Percentiles rank a stretch among this genome's conserved stretches.
These are phyloP conservation scores for Brachypteracias leptosomus DNA, from an alignment of 2,113 vertebrate genomes.

Conservation along the genomic window DNA sequence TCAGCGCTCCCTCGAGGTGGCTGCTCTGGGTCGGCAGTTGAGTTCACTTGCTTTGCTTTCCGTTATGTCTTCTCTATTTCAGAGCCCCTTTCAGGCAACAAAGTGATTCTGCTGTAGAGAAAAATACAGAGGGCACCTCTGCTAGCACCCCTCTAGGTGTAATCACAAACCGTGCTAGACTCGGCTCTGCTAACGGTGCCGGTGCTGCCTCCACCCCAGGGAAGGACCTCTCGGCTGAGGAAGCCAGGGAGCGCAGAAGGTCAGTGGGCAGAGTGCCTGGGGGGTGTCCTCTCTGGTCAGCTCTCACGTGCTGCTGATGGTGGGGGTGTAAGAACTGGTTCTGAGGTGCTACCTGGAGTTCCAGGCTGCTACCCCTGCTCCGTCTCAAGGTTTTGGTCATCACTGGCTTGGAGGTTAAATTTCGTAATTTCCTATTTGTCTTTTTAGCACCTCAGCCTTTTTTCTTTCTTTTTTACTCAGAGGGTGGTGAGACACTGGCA, in stretches of 20 bases:
- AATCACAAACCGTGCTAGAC: conserved; percentile 72
- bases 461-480: no score
- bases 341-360: neutral
- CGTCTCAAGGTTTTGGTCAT: neutral
- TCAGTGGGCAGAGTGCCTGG: conserved; percentile 40
- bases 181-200: conserved; percentile 66
- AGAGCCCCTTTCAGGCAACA: conserved; percentile 75
- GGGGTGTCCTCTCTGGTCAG: neutral
- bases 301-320: neutral
- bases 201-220: conserved; percentile 41
- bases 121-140: conserved; percentile 56
- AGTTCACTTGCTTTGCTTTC: conserved; percentile 61
- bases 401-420: neutral
- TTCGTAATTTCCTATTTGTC: neutral
- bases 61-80: conserved; percentile 65
- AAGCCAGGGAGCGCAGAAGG: conserved; percentile 76
- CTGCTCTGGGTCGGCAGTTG: neutral
- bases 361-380: neutral
- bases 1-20: neutral
- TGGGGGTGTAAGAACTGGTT: neutral
- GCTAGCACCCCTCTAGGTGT: conserved; percentile 73
- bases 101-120: conserved; percentile 71
- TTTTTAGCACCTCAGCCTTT: neutral
- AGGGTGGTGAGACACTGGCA: no score
- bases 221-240: conserved; percentile 69